Evolutionary conservation across 1,140 invertebrate genomes (phyloP).

Genomic region (Cydia splendana): DNA sequence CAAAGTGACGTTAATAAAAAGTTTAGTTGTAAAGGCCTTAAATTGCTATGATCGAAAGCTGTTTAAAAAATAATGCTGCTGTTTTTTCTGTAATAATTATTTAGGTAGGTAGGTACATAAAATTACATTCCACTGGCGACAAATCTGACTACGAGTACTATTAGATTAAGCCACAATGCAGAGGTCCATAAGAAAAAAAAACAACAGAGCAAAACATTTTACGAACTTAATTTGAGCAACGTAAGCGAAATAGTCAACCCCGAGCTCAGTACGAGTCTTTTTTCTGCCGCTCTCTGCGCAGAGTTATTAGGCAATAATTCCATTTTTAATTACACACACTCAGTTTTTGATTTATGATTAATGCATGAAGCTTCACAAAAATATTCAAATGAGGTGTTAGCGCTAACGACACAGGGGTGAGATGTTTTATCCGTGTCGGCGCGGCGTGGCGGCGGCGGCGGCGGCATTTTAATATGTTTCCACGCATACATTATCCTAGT

Average conservation of each 20-base stretch:
- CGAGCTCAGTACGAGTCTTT: neutral
- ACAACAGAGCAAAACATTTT: too few relatives aligned
- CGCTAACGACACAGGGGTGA: slow-evolving; percentile 18
- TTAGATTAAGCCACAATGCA: too few relatives aligned
- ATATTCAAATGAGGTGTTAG: slow-evolving; percentile 32
- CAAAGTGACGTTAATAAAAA: slow-evolving; percentile 5
- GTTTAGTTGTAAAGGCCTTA: neutral
- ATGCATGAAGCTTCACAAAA: slow-evolving; percentile 30
- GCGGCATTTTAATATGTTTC: slow-evolving; percentile 28
- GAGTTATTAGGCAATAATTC: slow-evolving; percentile 20
- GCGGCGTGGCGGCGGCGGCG: neutral
- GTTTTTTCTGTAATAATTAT: too few relatives aligned
- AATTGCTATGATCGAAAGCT: neutral
- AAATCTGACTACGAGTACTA: too few relatives aligned
- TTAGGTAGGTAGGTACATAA: too few relatives aligned
- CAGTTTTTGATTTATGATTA: slow-evolving; percentile 29
- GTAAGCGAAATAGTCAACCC: too few relatives aligned
- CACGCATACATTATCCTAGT: slow-evolving; percentile 9
- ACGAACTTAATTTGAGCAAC: too few relatives aligned
- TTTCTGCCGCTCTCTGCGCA: neutral
- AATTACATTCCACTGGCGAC: too few relatives aligned
- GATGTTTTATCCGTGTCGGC: slow-evolving; percentile 24
- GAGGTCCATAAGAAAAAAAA: too few relatives aligned
- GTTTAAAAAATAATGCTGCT: too few relatives aligned
- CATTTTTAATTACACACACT: slow-evolving; percentile 24